These are phyloP conservation scores for Hypomecis punctinalis DNA, from an alignment of 2,888 invertebrate species.

Conservation along the genomic window DNA sequence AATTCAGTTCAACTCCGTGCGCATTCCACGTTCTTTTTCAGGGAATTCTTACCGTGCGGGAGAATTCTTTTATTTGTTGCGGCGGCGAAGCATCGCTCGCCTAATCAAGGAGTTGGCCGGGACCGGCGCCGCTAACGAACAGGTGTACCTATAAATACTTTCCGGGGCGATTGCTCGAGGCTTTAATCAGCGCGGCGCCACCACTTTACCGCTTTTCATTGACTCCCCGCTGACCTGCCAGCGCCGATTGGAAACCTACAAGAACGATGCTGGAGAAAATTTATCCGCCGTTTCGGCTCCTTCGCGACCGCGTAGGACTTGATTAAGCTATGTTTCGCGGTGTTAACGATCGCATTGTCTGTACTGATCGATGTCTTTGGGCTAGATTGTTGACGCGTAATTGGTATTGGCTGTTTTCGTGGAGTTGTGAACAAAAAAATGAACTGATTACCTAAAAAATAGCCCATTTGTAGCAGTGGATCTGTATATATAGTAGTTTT, in stretches of 20 bases:
- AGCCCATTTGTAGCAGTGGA: too few relatives aligned
- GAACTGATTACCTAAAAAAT: too few relatives aligned
- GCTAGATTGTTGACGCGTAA: too few relatives aligned
- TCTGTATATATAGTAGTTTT: too few relatives aligned
- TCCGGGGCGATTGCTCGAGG: conserved; percentile 83
- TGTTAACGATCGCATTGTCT: conserved; percentile 27
- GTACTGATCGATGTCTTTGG: conserved; percentile 18
- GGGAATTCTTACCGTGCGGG: conserved; percentile 69
- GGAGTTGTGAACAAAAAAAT: too few relatives aligned
- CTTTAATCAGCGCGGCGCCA: conserved; percentile 83
- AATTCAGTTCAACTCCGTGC: conserved; percentile 34
- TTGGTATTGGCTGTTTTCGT: too few relatives aligned
- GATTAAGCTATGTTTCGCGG: conserved; percentile 47
- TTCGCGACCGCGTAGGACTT: conserved; percentile 51
- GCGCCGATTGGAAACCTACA: conserved; percentile 80
- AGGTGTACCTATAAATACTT: conserved; percentile 85
- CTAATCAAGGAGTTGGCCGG: conserved; percentile 84
- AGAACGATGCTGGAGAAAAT: conserved; percentile 72
- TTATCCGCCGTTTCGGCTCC: conserved; percentile 66
- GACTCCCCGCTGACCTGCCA: conserved; percentile 79
- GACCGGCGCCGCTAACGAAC: conserved; percentile 82
- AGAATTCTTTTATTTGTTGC: conserved; percentile 80
- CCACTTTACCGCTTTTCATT: conserved; percentile 83
- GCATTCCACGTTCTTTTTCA: conserved; percentile 52
- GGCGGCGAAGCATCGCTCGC: conserved; percentile 78